Evolutionary conservation across 2,113 vertebrate genomes (phyloP).

Genomic region (Leucosticte australis): DNA sequence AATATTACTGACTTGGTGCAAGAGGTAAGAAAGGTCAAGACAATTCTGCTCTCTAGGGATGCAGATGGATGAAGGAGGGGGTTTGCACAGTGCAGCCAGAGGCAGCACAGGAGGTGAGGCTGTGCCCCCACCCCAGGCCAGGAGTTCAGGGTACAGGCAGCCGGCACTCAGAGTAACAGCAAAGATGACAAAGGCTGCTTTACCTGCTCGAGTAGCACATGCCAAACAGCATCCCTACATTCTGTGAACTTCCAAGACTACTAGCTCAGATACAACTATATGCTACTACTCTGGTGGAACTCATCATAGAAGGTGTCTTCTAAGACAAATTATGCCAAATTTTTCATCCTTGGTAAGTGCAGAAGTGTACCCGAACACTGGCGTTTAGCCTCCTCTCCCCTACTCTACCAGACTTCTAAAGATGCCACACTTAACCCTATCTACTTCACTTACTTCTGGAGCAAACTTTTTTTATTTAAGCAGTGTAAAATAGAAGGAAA

Average conservation of each 20-base stretch:
- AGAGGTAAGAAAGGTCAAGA: background rate
- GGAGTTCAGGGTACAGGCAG: background rate
- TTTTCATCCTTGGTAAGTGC: background rate
- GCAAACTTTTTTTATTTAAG: background rate
- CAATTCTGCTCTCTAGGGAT: background rate
- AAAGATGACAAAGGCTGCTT: background rate
- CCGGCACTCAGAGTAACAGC: background rate
- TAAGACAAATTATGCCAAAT: background rate
- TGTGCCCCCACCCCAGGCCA: background rate
- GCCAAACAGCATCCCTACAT: background rate
- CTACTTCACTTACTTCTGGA: background rate
- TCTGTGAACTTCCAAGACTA: background rate
- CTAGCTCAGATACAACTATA: background rate
- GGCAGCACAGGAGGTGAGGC: background rate
- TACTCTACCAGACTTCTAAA: background rate
- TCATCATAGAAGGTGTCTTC: background rate
- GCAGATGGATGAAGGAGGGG: background rate
- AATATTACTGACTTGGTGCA: background rate
- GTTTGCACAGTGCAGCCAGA: background rate
- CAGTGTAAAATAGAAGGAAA: background rate
- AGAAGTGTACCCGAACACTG: rapidly evolving
- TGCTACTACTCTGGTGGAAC: background rate
- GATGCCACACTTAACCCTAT: background rate
- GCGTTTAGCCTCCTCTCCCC: background rate
- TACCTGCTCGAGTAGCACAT: rapidly evolving